A percentile compares a stretch with the other conserved stretches of the same genome.
Evolutionary conservation across 1,140 invertebrate genomes (phyloP).

Genomic region (Zaprionus camerounensis): DNA sequence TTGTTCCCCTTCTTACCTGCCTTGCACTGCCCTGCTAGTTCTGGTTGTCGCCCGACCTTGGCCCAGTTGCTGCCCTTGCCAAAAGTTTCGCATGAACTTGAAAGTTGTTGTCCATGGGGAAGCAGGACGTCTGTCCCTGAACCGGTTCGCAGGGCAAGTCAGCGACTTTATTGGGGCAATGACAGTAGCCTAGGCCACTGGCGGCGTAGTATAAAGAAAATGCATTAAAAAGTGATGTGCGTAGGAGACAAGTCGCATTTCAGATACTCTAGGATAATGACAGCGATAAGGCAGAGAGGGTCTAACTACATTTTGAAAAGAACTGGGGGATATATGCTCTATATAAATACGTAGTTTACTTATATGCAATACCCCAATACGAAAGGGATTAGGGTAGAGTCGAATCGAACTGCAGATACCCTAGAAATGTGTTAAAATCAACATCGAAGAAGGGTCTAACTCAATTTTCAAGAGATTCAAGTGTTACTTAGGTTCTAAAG

Average conservation of each 20-base stretch:
- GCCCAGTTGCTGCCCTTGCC: conserved; percentile 72
- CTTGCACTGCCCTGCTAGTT: conserved; percentile 25
- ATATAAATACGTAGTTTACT: no score
- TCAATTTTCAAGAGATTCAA: no score
- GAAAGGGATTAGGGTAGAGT: no score
- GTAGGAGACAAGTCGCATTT: background rate
- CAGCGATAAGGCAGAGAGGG: background rate
- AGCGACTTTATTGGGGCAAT: conserved; percentile 43
- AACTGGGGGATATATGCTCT: background rate
- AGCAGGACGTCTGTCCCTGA: conserved; percentile 63
- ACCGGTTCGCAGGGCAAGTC: conserved; percentile 60
- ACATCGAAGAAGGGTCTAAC: no score
- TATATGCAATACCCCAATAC: no score
- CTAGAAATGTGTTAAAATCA: no score
- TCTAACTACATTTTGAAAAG: background rate
- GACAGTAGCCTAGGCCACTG: conserved; percentile 41
- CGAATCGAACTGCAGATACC: no score
- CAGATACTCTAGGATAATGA: background rate
- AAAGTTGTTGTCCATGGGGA: conserved; percentile 73
- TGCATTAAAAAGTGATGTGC: background rate
- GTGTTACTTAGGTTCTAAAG: no score
- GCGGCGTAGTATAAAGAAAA: conserved; percentile 15
- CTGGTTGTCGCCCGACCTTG: conserved; percentile 62
- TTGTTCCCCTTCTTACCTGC: conserved; percentile 30
- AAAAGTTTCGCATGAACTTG: conserved; percentile 72